Evolutionary conservation across 2,888 invertebrate genomes (phyloP).

Genomic region (Clusia tigrina): DNA sequence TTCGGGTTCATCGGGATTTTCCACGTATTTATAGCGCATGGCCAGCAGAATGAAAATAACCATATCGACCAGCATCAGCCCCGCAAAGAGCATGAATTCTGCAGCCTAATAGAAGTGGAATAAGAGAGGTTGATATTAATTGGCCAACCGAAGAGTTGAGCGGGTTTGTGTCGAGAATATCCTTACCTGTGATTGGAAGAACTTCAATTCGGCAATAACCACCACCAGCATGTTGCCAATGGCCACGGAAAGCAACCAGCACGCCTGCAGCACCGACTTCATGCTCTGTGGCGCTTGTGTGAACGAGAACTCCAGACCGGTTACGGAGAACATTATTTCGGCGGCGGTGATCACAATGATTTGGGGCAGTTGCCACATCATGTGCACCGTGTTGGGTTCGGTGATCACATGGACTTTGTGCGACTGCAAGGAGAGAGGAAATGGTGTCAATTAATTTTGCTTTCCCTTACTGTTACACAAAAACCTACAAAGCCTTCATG

Average conservation of each 20-base stretch:
- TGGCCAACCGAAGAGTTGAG: no score
- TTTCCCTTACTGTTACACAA: not conserved
- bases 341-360: slow-evolving; percentile 91
- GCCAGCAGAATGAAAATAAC: slow-evolving; percentile 82
- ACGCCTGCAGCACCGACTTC: slow-evolving; percentile 93
- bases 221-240: slow-evolving; percentile 94
- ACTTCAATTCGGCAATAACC: slow-evolving; percentile 65
- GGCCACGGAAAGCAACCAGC: slow-evolving; percentile 91
- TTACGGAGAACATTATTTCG: slow-evolving; percentile 96
- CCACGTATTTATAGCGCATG: slow-evolving; percentile 77
- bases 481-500: slow-evolving; percentile 62
- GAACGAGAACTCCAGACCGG: slow-evolving; percentile 95
- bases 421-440: slow-evolving; percentile 44
- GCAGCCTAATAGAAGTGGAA: slow-evolving; percentile 71
- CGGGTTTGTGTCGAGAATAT: no score
- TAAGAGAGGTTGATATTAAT: no score
- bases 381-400: slow-evolving; percentile 77
- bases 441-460: not conserved
- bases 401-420: slow-evolving; percentile 61
- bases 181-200: slow-evolving; percentile 55
- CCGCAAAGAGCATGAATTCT: slow-evolving; percentile 88
- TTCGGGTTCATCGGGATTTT: slow-evolving; percentile 37
- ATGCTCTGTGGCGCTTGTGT: slow-evolving; percentile 91
- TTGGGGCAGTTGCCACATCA: slow-evolving; percentile 85
- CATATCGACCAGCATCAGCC: slow-evolving; percentile 85